Conservation (phyloP, 2,797 vertebrate species). For the Rhinichthys osculus region DNA sequence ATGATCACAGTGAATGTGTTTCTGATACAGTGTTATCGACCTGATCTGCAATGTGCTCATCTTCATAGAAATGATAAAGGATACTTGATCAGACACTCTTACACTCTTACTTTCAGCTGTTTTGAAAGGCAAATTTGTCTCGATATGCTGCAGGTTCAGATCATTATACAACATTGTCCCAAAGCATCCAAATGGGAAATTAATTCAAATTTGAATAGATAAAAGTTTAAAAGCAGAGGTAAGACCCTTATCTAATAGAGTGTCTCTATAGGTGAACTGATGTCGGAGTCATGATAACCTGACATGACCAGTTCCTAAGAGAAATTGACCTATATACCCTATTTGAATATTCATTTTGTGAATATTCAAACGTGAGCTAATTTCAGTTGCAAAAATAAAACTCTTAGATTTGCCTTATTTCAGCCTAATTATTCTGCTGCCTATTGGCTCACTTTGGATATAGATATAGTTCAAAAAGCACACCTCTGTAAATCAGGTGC, state of each 20-base stretch:
- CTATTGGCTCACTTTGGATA: neutral
- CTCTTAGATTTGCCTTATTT: neutral
- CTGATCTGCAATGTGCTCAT: neutral
- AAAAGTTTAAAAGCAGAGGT: neutral
- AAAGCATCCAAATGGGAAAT: neutral
- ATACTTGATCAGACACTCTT: too few relatives aligned
- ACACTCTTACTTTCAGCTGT: too few relatives aligned
- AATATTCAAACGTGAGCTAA: neutral
- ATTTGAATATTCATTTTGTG: neutral
- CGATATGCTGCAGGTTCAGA: neutral
- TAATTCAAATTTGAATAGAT: neutral
- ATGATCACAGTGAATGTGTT: neutral
- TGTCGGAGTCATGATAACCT: neutral
- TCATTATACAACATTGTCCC: too few relatives aligned
- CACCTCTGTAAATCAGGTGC: too few relatives aligned
- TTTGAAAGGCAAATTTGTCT: constrained; percentile 8
- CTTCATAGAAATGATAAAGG: neutral
- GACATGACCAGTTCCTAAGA: neutral
- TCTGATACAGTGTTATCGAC: neutral
- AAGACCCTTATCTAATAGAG: neutral
- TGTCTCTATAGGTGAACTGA: neutral
- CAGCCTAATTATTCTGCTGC: neutral
- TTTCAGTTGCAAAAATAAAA: constrained; percentile 17
- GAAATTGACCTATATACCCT: neutral
- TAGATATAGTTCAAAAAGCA: neutral